Base-by-base conservation (phyloP, 2,888 invertebrate species). In the Meliscaeva auricollis region DNA sequence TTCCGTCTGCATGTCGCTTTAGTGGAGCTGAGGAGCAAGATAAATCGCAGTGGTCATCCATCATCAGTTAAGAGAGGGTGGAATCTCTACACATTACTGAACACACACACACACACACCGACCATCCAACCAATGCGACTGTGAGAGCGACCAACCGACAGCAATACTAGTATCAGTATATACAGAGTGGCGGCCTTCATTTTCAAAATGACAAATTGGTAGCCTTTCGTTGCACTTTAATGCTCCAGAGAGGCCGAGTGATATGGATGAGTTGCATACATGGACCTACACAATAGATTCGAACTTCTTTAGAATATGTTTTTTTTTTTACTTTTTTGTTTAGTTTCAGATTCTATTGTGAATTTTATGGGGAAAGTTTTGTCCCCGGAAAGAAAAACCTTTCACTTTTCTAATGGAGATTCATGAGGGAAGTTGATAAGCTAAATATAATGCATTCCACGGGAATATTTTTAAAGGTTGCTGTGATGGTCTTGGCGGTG, bases 221-320 rank as follows among this genome's bases (percentile, higher is more conserved):
- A 81, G 76, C 85, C 76, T 81, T 81, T 81, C 85, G 81, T 76
- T 85, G 85, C 85, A 85, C 85, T 85, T 84, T 84, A 84, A 80
- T 80, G 84, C 75, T 79, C 81, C 68, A 54, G 69, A 85, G 81
- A 81, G 85, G 76, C 75, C 70, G 72, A 76, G 72, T 80, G 72
- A 73, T 85, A 69, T 75, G 84, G 80, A 84, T 84, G 84, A 74
- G 84, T 80, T 80, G 70, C 75, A 72, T 84, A 41, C 22, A 70
- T 30, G 48, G 22, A 38, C 41, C 3, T n/a, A 75, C 72, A 85
- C 74, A 85, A 73, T 81, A 46, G 76, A 15, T 76, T 56, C 58
- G 52, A 75, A 68, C 38, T 68, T 66, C 54, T 44, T 64, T 66
- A 22, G 41, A 69, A 41, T 17, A 41, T 3, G 9, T 30, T 46